Percentiles rank a stretch among this genome's conserved stretches.
Evolutionary conservation across 2,797 vertebrate genomes (phyloP).

Genomic region (Sebastes reedi): DNA sequence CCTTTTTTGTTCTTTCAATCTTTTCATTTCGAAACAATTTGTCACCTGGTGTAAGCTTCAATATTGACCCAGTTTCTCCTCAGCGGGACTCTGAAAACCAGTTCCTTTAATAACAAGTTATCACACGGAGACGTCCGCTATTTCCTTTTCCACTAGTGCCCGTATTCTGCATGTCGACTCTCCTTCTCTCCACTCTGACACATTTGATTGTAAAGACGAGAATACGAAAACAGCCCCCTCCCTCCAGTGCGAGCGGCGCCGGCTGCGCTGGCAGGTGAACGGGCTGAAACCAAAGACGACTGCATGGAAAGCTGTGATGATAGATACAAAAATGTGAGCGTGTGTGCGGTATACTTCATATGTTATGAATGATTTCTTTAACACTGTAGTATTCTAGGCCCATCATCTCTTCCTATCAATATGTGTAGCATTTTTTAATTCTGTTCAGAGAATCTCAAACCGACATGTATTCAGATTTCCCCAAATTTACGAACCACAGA

Average conservation of each 20-base stretch:
- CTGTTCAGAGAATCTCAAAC: background rate
- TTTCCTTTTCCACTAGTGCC: background rate
- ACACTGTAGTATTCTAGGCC: background rate
- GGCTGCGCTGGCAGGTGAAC: background rate
- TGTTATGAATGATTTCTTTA: background rate
- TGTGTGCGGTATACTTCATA: background rate
- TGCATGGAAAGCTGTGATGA: slow-evolving; percentile 16
- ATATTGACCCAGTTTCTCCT: background rate
- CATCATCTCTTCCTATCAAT: background rate
- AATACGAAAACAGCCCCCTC: background rate
- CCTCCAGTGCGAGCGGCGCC: background rate
- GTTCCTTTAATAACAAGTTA: background rate
- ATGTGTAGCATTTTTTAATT: background rate
- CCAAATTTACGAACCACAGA: background rate
- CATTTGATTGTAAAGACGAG: slow-evolving; percentile 42
- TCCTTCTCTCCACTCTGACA: slow-evolving; percentile 13
- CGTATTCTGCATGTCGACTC: slow-evolving; percentile 29
- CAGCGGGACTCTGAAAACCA: background rate
- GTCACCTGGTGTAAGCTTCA: background rate
- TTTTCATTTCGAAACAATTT: background rate
- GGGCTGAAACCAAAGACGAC: slow-evolving; percentile 60
- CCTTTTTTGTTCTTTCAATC: background rate
- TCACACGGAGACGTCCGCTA: background rate
- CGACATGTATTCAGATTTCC: background rate
- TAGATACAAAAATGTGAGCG: background rate